Percentiles rank a stretch among this genome's conserved stretches.
phyloP scores from a whole-genome alignment of 1,140 invertebrate genomes.

The Drosophila auraria region DNA sequence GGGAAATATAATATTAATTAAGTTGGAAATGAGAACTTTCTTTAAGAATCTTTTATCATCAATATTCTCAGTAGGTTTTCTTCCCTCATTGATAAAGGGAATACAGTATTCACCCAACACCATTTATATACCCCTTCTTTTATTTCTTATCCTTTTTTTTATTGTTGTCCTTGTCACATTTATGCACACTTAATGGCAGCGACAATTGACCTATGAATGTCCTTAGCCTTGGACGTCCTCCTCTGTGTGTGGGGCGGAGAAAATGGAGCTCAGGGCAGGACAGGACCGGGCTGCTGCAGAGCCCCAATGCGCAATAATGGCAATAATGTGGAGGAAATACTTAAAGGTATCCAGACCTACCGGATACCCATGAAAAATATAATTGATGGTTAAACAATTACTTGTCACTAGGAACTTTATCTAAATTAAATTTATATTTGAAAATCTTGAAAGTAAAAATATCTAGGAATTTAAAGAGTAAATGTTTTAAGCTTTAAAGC shows the following conservation, averaged over 20 bases:
- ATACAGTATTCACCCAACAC: neutral
- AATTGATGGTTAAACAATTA: neutral
- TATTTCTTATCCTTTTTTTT: constrained; percentile 28
- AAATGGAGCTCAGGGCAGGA: neutral
- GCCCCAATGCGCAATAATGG: constrained; percentile 54
- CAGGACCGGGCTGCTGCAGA: constrained; percentile 26
- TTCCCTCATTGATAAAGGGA: neutral
- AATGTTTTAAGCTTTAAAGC: too few species aligned
- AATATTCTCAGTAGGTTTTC: neutral
- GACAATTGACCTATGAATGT: constrained; percentile 65
- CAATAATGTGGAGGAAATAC: constrained; percentile 8
- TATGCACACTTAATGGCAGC: constrained; percentile 64
- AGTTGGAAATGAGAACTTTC: too few species aligned
- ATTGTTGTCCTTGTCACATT: constrained; percentile 61
- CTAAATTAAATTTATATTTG: neutral
- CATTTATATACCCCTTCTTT: neutral
- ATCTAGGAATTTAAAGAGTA: too few species aligned
- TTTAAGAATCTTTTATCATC: too few species aligned
- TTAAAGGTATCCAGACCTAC: neutral
- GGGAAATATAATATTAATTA: neutral
- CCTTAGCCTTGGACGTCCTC: constrained; percentile 48
- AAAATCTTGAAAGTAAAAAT: neutral
- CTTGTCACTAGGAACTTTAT: too few species aligned
- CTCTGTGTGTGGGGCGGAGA: neutral
- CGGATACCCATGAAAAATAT: constrained; percentile 23